Conservation (phyloP, 37 sponge, comb jelly and placozoan genomes). For the Haliclona indistincta region DNA sequence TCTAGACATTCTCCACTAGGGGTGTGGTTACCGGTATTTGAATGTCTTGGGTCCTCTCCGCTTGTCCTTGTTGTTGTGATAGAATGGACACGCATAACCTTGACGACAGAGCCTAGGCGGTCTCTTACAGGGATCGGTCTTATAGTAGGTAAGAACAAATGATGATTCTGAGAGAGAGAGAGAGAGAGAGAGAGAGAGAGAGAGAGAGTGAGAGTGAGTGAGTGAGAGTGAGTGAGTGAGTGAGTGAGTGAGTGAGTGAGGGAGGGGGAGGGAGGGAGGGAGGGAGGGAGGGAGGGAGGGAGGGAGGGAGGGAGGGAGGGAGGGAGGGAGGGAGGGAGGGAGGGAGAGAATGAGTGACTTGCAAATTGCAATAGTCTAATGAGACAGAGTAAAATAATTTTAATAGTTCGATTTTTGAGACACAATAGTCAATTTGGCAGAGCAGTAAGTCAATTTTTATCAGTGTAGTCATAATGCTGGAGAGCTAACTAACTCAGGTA, state of each 20-base stretch:
- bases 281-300: not conserved
- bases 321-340: not conserved
- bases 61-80: conserved; percentile 94
- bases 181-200: not conserved
- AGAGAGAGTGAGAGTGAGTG: not conserved
- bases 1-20: too few species aligned
- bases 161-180: not conserved
- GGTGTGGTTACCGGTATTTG: conserved; percentile 84
- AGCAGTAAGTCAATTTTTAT: too few species aligned
- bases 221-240: not conserved
- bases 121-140: conserved; percentile 93
- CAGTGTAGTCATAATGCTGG: too few species aligned
- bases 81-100: conserved; percentile 98
- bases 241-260: not conserved
- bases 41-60: conserved; percentile 83
- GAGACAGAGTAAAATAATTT: too few species aligned
- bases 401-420: too few species aligned
- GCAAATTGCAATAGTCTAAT: too few species aligned
- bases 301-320: not conserved
- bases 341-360: not conserved
- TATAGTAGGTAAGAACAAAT: conserved; percentile 96
- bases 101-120: conserved; percentile 94
- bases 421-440: too few species aligned
- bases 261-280: not conserved
- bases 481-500: too few species aligned